Base-by-base conservation (phyloP, 2,888 invertebrate species). In the Chydorus sphaericus region DNA sequence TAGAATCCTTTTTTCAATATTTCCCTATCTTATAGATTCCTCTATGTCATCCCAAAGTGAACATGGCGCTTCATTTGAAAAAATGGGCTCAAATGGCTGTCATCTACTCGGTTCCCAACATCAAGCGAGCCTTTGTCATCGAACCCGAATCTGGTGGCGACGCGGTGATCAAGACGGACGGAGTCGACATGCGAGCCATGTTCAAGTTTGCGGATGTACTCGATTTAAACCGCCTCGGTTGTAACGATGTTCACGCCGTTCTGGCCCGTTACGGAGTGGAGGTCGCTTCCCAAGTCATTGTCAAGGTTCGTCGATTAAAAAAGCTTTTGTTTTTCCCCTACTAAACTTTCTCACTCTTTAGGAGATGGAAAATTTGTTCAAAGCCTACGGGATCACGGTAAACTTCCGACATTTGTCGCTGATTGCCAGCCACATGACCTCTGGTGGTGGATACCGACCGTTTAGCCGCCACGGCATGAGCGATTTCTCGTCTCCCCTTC, bases 391-490 rank as follows among this genome's bases (percentile, higher is more conserved):
- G 28, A 99, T 99, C 65, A 80, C 81, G 8, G 94, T 99, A 3
- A 91, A 97, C 72, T 83, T 86, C 0, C 77, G 97, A 26, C 98
- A 99, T 77, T 76, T 99, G 65, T 80, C 83, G 0, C 73, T 99
- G 5, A 80, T 97, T 54, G 89, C 97, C 0, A 97, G 98, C 72
- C 97, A 96, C 68, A 97, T 99, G 97, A 98, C 96, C 0, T 91
- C 82, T 63, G 86, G 87, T 65, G 98, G 98, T 0, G 73, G 76
- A 1, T 93, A 87, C 66, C 83, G 84, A 65, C 87, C 97, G 0
- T 80, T 97, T 70, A 97, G 87, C 68, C 77, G 98, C 26, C 81
- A 79, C 63, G 91, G 93, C 8, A 90, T 99, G 81, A 84, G 85
- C 63, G 79, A 81, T 51, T 86, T 84, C n/a, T 77, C 90, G 0